These are phyloP conservation scores for Nixonia krombeini DNA, from an alignment of 1,140 invertebrate genomes.

Conservation along the genomic window DNA sequence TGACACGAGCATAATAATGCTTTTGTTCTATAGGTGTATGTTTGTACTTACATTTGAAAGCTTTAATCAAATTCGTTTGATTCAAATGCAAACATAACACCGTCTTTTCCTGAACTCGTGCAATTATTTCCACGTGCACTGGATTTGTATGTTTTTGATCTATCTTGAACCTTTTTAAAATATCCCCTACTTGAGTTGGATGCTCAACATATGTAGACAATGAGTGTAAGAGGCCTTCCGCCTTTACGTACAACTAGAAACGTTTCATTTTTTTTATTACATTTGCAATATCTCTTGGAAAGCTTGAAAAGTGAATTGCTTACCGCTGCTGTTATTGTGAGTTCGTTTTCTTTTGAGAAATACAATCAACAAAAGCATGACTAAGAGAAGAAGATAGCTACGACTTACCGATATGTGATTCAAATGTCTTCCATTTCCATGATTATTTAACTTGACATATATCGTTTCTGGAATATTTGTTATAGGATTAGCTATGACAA, in stretches of 20 bases:
- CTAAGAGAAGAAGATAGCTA: constrained; percentile 10
- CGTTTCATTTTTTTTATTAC: background rate
- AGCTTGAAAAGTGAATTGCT: too few species aligned
- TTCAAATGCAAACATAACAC: constrained; percentile 75
- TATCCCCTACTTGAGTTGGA: constrained; percentile 68
- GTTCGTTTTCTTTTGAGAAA: too few species aligned
- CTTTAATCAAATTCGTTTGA: constrained; percentile 71
- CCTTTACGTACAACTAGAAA: constrained; percentile 74
- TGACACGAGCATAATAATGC: too few species aligned
- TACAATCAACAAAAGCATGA: background rate
- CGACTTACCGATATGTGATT: constrained; percentile 74
- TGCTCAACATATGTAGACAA: constrained; percentile 62
- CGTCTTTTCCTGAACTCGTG: constrained; percentile 74
- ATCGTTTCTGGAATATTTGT: constrained; percentile 76
- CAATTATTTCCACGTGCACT: constrained; percentile 74
- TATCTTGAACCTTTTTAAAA: constrained; percentile 71
- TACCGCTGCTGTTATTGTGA: too few species aligned
- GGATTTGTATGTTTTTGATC: constrained; percentile 66
- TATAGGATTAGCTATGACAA: constrained; percentile 74
- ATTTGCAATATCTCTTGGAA: background rate
- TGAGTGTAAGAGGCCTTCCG: constrained; percentile 69
- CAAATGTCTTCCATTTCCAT: constrained; percentile 73
- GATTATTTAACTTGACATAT: constrained; percentile 74
- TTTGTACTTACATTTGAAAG: constrained; percentile 63
- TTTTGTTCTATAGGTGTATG: too few species aligned